These are phyloP conservation scores for Cavia porcellus DNA, from an alignment of 2,113 vertebrate genomes.

Conservation along the genomic window DNA sequence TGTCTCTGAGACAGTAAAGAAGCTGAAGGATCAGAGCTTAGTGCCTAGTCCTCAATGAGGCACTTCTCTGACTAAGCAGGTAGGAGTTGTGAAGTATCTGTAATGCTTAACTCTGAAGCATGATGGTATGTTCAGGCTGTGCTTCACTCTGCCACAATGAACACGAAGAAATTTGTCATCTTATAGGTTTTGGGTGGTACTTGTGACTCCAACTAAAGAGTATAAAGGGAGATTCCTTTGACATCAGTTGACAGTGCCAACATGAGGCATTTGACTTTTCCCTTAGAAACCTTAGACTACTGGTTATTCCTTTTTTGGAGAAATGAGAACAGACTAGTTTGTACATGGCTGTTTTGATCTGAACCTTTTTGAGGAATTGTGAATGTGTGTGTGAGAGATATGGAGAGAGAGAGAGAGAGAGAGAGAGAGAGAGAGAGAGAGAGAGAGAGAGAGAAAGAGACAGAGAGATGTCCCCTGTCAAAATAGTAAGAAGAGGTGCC, in stretches of 20 bases:
- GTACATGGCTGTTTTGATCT: background rate
- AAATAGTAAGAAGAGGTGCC: background rate
- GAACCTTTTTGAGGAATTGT: conserved; percentile 14
- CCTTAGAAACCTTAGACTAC: background rate
- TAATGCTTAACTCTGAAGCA: conserved; percentile 95
- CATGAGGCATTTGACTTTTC: conserved; percentile 43
- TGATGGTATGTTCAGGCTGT: conserved; percentile 94
- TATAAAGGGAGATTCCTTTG: background rate
- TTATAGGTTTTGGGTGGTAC: conserved; percentile 88
- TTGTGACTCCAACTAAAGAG: background rate
- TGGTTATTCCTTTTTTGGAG: background rate
- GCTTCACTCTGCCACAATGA: conserved; percentile 94
- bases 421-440: background rate
- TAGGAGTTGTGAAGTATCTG: conserved; percentile 96
- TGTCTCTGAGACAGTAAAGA: conserved; percentile 94
- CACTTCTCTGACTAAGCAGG: conserved; percentile 93
- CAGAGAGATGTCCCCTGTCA: background rate
- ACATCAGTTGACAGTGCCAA: conserved; percentile 32
- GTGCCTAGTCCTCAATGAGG: conserved; percentile 94
- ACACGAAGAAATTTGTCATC: conserved; percentile 93
- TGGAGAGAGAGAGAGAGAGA: no score
- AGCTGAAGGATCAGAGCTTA: conserved; percentile 95
- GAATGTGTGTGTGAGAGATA: background rate
- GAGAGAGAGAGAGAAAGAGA: background rate
- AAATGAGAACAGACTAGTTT: conserved; percentile 6